These are phyloP conservation scores for Psittacula cyanocephala DNA, from an alignment of 2,113 vertebrate species.

Conservation along the genomic window DNA sequence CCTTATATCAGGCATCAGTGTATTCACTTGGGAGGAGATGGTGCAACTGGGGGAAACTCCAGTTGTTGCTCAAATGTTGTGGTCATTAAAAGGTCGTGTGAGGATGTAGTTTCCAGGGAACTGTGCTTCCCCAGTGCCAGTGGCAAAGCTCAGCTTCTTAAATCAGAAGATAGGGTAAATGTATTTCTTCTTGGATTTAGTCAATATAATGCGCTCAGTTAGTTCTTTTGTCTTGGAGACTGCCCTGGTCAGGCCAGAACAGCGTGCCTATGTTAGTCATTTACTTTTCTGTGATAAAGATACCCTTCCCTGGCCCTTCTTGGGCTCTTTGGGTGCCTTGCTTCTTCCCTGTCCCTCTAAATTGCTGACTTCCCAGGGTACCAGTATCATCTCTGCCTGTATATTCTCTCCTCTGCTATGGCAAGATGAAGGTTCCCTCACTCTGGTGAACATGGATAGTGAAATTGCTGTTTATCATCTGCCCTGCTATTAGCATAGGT, in stretches of 20 bases:
- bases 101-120: background rate
- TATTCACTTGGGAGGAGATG: background rate
- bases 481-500: slow-evolving; percentile 22
- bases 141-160: background rate
- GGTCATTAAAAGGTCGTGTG: background rate
- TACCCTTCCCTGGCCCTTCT: background rate
- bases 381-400: background rate
- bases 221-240: background rate
- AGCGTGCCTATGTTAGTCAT: background rate
- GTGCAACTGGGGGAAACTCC: background rate
- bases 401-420: background rate
- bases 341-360: background rate
- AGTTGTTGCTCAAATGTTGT: background rate
- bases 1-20: background rate
- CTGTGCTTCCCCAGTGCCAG: background rate
- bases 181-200: background rate
- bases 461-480: slow-evolving; percentile 9
- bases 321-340: background rate
- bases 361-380: background rate
- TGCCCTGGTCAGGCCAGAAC: background rate
- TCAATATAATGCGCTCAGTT: background rate
- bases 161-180: background rate
- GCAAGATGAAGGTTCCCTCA: background rate
- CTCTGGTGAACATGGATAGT: background rate
- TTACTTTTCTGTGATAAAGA: background rate